Evolutionary conservation across 1,140 invertebrate species (phyloP), one percentile per base, ranked within the genome.

Genomic region (Drosophila littoralis): DNA sequence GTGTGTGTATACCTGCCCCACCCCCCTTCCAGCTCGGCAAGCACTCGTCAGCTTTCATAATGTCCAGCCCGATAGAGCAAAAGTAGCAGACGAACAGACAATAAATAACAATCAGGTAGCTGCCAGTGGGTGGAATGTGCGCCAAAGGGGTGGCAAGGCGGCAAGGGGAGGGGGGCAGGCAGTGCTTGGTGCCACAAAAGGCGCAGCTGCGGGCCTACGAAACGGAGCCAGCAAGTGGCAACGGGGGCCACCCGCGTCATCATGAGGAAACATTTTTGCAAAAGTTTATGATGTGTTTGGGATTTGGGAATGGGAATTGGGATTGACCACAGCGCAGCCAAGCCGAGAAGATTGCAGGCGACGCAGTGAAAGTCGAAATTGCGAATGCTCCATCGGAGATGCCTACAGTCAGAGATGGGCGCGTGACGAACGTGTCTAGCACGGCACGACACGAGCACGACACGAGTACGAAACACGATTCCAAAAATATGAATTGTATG

Each of bases 41-140:
- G 22, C 22, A 17, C 42, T 48, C 43, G 8, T 8, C 58, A 32
- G 46, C 70, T 67, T 57, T 72, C 69, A 67, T 72, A 59, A 72
- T n/a, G 46, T 59, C 61, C 38, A 72, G 59, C 6, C 45, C 35
- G 43, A 57, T 60, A 60, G 64, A 40, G 15, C 33, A 59, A 60
- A 59, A 67, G 59, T 35, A 75, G 79, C 72, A 75, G 67, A 69
- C 72, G 76, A 73, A 45, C 59, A 68, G 42, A 75, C 58, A 61
- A 75, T 75, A 75, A 75, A 75, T 75, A 70, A 75, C 72, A 75
- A 75, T 75, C 72, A 75, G 72, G 72, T 75, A 75, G 72, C 59
- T 58, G 58, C 43, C 66, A 48, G 71, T 74, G 66, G 66, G 65
- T 50, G 60, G 17, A 46, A 55, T 46, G 7, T 17, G 12, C 35